Base-by-base conservation (phyloP, 2,113 vertebrate species). In the Chrysemys picta region DNA sequence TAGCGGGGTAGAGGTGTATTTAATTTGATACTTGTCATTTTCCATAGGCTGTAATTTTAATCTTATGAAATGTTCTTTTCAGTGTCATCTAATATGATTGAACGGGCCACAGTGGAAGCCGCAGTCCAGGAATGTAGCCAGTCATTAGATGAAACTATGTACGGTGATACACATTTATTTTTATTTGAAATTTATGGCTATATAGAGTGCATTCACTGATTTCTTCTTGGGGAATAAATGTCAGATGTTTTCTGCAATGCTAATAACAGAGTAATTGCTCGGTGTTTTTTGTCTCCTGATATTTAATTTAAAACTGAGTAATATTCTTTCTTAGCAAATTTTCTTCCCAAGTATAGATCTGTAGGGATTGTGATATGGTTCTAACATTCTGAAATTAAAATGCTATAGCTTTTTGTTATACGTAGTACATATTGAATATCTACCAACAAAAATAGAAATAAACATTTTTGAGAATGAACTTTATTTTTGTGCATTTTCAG, bases 51-150 rank as follows among this genome's bases (percentile, higher is more conserved):
- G 50, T 50, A 19, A 1, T 21, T 92, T 59, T 86, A 79, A 97
- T 72, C 69, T 79, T 97, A 76, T 45, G 27, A 65, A 87, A 85
- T 97, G 85, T 87, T 96, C 83, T 94, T 97, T 98, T 62, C 96
- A 99, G 99, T 99, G 98, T 98, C 99, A 45, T 99, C 98, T 6
- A 99, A 97, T 80, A 99, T 99, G 99, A 98, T 99, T 4, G 99
- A 99, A 94, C 98, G 97, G 53, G 95, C 98, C 19, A 95, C 98
- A n/a, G 98, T 99, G 96, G 99, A 99, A 95, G 96, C 90, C 42
- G 99, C 99, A 0, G 98, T 99, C 22, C 99, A 99, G 93, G 99
- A 99, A 95, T 99, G 99, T 97, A 99, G 99, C 95, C 98, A 99
- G 93, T 98, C 99, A 2, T 97, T 98, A 21, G 99, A 99, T 93